phyloP scores from a whole-genome alignment of 1,140 invertebrate species.

The Branchinecta lindahli region DNA sequence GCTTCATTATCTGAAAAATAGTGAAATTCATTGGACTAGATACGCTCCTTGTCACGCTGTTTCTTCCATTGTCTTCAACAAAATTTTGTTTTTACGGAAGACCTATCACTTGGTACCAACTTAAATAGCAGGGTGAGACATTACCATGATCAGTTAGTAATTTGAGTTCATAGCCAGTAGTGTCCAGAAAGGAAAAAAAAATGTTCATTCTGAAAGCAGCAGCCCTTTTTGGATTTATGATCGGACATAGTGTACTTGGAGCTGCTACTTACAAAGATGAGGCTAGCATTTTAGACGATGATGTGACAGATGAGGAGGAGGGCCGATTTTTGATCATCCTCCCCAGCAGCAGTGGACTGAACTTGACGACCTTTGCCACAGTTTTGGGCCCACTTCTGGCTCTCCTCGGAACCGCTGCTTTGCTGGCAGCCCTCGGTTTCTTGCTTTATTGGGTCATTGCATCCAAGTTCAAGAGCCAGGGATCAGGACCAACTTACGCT shows the following conservation, averaged over 20 bases:
- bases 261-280: background rate
- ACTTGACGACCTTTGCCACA: background rate
- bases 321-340: background rate
- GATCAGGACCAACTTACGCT: background rate
- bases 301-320: background rate
- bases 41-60: no score
- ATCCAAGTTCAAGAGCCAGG: background rate
- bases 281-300: background rate
- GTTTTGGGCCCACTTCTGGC: background rate
- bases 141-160: no score
- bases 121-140: no score
- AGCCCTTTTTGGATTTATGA: no score
- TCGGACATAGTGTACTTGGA: background rate
- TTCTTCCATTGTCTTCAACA: no score
- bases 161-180: no score
- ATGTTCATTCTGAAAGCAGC: no score
- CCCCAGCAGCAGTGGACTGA: background rate
- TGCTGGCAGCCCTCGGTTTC: background rate
- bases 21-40: no score
- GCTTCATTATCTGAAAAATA: no score
- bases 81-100: no score
- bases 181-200: no score
- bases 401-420: background rate
- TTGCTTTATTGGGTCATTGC: conserved; percentile 2
- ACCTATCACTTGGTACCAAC: no score